Evolutionary conservation across 2,888 invertebrate species (phyloP), one percentile per base, ranked within the genome.

Genomic region (Cancer borealis): DNA sequence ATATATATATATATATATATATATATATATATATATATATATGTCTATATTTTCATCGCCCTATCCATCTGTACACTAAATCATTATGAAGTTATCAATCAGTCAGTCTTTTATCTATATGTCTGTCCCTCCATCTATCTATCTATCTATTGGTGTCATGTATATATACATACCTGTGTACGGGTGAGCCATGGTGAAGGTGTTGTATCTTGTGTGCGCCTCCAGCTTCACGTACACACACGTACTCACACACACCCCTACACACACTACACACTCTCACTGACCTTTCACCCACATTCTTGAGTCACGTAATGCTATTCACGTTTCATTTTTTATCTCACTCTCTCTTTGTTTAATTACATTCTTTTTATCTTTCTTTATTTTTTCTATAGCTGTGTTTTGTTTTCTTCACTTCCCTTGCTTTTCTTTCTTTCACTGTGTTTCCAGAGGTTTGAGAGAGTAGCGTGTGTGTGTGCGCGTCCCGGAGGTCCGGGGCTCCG

Each of bases 211-310:
- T 14, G 8, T 79, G 79, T 79, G 79, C 30, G 30, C 30, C 8
- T 26, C 79, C 30, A 79, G 26, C 79, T 2, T 79, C 3, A 30
- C 12, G 10, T 79, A 30, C 79, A 26, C 30, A 79, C 79, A 79
- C 87, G 49, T 54, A 84, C 54, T 54, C 92, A 87, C 92, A 54
- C 66, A 84, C 87, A 92, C 54, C 54, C 30, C 49, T 14, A 26
- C 26, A 79, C 26, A 79, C 79, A n/a, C 79, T 45, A 92, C 92
- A 79, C 79, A 79, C 79, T 79, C 79, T 79, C 14, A 4, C 12
- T 79, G 79, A 79, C 79, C 79, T 79, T 79, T 79, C 30, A 12
- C 79, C 30, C 46, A n/a, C 79, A 84, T 92, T 14, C 8, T 79
- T 30, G 14, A 79, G 30, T 79, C 79, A 79, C 87, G 87, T 30